Percentiles rank a stretch among this genome's conserved stretches.
phyloP scores from a whole-genome alignment of 2,888 invertebrate species.

The Branchellion lobata region DNA sequence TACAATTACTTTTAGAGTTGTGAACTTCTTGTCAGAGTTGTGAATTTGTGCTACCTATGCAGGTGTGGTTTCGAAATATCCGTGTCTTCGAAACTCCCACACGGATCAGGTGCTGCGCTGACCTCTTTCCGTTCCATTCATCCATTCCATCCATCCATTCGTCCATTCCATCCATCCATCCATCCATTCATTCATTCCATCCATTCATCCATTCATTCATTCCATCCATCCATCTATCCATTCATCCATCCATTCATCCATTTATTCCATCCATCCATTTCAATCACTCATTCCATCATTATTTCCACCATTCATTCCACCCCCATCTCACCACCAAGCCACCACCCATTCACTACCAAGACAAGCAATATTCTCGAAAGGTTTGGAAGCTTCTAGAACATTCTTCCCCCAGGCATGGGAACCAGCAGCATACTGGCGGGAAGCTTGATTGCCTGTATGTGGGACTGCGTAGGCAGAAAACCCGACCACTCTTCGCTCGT shows the following conservation, averaged over 20 bases:
- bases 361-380: not conserved
- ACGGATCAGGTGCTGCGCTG: constrained; percentile 62
- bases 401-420: constrained; percentile 63
- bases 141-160: not conserved
- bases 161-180: not conserved
- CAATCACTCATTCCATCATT: not conserved
- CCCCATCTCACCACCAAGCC: not conserved
- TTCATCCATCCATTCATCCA: not conserved
- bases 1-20: too few relatives aligned
- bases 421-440: constrained; percentile 67
- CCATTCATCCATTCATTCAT: not conserved
- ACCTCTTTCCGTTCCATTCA: not conserved
- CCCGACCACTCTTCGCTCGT: constrained; percentile 60
- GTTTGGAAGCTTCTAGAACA: too few relatives aligned
- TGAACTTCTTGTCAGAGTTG: too few relatives aligned
- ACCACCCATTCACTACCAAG: too few relatives aligned
- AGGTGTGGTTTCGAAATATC: constrained; percentile 62
- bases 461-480: constrained; percentile 60
- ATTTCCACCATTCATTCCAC: not conserved
- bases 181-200: not conserved
- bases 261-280: not conserved
- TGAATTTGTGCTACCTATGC: not conserved
- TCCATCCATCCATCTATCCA: constrained; percentile 26
- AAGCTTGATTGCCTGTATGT: constrained; percentile 64
- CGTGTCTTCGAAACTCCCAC: constrained; percentile 64